Evolutionary conservation across 2,888 invertebrate genomes (phyloP), one percentile per base, ranked within the genome.

Genomic region (Odontothrips loti): DNA sequence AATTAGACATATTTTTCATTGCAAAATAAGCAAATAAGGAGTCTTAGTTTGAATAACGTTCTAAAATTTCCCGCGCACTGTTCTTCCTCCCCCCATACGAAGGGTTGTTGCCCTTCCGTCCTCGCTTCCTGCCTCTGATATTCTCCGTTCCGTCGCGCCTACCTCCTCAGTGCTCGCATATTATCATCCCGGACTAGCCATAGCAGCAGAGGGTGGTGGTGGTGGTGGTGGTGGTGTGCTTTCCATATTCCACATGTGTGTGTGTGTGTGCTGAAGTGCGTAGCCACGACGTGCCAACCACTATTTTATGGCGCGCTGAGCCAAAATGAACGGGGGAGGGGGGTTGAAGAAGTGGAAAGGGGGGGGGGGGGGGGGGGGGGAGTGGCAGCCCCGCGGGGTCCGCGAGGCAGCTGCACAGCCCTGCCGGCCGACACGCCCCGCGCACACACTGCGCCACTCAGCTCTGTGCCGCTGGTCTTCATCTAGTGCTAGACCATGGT

Each of bases 261-360:
- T 75, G 68, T 23, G 68, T 68, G 68, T 23, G 68, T 75, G 68
- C 12, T 75, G 68, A 75, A 75, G 68, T 75, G 68, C 9, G 27
- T 23, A 23, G 68, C 68, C 23, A 27, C 68, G 68, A 75, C 68
- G 68, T 23, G 68, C 68, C 68, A 75, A 75, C 68, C 23, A 75
- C 68, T 75, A 75, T 75, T 75, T 75, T 75, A 75, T 75, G 27
- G 68, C 68, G 12, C 27, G 68, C 12, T 12, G 68, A 75, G 68
- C 68, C 68, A 27, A 75, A 75, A 75, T 75, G 68, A 75, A 75
- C 68, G 68, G 58, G 34, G 34, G 34, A 6, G 34, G 34, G 34
- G 34, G 34, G 34, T 43, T 43, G 34, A 43, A 43, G 34, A 6
- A 43, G 34, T 51, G 51, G n/a, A n/a, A 68, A 10, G 23, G 51